Evolutionary conservation across 2,113 vertebrate species (phyloP).

Genomic region (Mugil cephalus): DNA sequence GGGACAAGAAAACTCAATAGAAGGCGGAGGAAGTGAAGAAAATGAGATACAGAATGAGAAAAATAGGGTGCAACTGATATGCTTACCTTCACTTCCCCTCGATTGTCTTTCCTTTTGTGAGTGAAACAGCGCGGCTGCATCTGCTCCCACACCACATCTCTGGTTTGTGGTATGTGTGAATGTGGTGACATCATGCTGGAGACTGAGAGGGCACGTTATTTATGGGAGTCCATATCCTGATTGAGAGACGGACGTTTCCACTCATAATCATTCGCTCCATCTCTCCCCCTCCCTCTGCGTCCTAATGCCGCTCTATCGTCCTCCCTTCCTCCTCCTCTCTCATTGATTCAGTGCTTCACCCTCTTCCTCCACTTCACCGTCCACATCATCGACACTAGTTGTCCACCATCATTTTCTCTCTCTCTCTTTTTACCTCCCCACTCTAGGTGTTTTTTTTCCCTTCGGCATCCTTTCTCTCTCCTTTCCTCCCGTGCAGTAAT

Average conservation of each 20-base stretch:
- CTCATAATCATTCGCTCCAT: constrained; percentile 60
- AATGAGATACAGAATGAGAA: constrained; percentile 6
- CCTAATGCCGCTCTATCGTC: constrained; percentile 2
- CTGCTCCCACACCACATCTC: neutral
- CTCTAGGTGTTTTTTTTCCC: neutral
- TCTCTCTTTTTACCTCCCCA: neutral
- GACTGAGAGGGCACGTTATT: constrained; percentile 62
- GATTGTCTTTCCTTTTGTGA: constrained; percentile 7
- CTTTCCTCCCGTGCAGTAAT: constrained; percentile 17
- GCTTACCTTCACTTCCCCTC: neutral
- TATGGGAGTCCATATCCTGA: constrained; percentile 74
- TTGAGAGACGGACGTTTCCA: constrained; percentile 67
- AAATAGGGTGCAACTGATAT: constrained; percentile 12
- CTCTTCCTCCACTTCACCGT: constrained; percentile 15
- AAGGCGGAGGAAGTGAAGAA: neutral
- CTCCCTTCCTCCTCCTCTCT: constrained; percentile 13
- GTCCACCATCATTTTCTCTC: neutral
- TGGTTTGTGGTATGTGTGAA: neutral
- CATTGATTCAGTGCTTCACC: neutral
- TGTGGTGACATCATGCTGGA: constrained; percentile 66
- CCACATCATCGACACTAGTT: constrained; percentile 14
- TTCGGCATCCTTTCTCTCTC: neutral
- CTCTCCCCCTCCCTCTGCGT: constrained; percentile 2
- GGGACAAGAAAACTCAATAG: constrained; percentile 3
- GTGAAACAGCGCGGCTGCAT: neutral